Conservation (phyloP, 2,797 vertebrate species). For the Gallirallus australis region DNA sequence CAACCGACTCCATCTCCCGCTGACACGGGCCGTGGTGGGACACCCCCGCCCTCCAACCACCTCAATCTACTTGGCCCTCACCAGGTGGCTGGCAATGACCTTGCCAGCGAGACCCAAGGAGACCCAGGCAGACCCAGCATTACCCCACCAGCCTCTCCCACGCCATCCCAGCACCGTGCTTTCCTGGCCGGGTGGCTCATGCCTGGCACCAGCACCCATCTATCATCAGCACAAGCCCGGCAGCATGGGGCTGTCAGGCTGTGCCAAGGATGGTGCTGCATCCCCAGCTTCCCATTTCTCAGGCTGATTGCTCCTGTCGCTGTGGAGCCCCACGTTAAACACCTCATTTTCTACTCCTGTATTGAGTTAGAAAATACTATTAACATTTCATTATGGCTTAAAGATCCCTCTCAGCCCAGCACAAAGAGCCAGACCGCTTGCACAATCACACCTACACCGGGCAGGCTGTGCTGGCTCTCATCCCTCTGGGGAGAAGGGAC, state of each 20-base stretch:
- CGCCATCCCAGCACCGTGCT: not conserved
- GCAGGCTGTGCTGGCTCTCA: accelerated
- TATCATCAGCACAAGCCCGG: not conserved
- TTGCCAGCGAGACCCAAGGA: constrained; percentile 37
- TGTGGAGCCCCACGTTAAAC: constrained; percentile 48
- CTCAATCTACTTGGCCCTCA: not conserved
- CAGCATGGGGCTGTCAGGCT: not conserved
- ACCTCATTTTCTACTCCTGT: constrained; percentile 52
- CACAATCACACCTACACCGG: accelerated
- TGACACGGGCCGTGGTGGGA: accelerated
- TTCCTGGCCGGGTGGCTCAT: not conserved
- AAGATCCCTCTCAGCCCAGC: not conserved
- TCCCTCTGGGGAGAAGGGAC: not conserved
- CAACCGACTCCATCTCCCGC: not conserved
- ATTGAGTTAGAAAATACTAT: constrained; percentile 67
- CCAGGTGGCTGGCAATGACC: not conserved
- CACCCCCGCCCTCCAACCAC: not conserved
- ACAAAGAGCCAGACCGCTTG: accelerated
- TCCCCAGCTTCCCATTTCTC: constrained; percentile 51
- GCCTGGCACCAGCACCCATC: not conserved
- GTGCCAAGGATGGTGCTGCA: not conserved
- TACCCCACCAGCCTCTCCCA: not conserved
- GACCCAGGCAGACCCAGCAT: not conserved
- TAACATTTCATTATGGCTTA: constrained; percentile 69
- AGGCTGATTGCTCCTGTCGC: constrained; percentile 69